phyloP scores from a whole-genome alignment of 30 jellyfish, hydroid and myxozoan genomes.

The Kudoa iwatai region DNA sequence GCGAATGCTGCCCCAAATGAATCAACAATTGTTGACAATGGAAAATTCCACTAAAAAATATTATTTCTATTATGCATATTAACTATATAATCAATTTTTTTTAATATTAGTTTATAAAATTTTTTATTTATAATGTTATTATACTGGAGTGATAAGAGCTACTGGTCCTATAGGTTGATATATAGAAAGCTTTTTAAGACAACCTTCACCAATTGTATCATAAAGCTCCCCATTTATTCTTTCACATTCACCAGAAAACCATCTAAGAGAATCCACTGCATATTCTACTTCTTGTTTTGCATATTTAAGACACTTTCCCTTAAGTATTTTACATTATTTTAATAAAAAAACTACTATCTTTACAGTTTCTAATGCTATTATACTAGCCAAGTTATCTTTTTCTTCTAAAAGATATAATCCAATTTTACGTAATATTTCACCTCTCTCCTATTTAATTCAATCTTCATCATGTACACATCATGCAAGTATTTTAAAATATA shows the following conservation, averaged over 20 bases:
- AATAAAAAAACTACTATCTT: too few relatives aligned
- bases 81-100: too few relatives aligned
- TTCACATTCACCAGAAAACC: conserved; percentile 60
- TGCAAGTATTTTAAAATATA: too few relatives aligned
- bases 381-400: conserved; percentile 16
- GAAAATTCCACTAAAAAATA: conserved; percentile 97
- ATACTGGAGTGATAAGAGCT: conserved; percentile 65
- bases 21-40: conserved; percentile 36
- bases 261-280: conserved; percentile 41
- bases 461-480: too few relatives aligned
- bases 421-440: conserved; percentile 4
- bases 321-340: too few relatives aligned
- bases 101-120: too few relatives aligned
- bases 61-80: too few relatives aligned
- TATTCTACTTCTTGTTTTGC: conserved; percentile 15
- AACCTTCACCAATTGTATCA: conserved; percentile 7
- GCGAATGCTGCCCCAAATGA: conserved; percentile 67
- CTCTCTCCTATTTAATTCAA: too few relatives aligned
- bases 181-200: conserved; percentile 4
- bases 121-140: too few relatives aligned
- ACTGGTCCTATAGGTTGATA: conserved; percentile 68
- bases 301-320: conserved; percentile 37
- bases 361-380: conserved; percentile 24
- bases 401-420: conserved; percentile 3
- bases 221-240: conserved; percentile 28